Percentiles rank a stretch among this genome's conserved stretches.
phyloP scores from a whole-genome alignment of 2,797 vertebrate species.

The Lindbergichthys nudifrons region DNA sequence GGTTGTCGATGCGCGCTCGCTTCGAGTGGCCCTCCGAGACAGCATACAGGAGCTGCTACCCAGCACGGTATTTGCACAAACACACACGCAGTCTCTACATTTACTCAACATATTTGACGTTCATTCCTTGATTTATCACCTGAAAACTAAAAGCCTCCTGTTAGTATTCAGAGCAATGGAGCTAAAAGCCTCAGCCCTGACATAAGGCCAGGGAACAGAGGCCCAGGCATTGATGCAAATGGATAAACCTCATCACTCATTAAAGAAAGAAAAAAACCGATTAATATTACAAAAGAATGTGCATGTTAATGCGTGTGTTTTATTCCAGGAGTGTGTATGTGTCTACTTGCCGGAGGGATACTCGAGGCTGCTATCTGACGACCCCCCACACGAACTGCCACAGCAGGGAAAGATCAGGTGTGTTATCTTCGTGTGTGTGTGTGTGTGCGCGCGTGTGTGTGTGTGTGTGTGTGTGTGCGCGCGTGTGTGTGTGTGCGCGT shows the following conservation, averaged over 20 bases:
- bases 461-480: conserved; percentile 1
- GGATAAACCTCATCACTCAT: conserved; percentile 44
- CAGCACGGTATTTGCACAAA: conserved; percentile 85
- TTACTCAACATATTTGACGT: conserved; percentile 36
- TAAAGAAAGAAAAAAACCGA: conserved; percentile 41
- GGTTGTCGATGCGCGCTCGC: conserved; percentile 82
- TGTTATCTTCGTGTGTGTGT: conserved; percentile 38
- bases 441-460: conserved; percentile 23
- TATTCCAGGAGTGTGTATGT: conserved; percentile 87
- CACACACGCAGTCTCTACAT: conserved; percentile 19
- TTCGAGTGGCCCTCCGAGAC: conserved; percentile 88
- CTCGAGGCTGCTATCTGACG: conserved; percentile 85
- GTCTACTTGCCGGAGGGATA: conserved; percentile 88
- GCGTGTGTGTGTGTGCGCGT: background rate
- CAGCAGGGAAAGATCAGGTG: conserved; percentile 90
- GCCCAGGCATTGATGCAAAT: conserved; percentile 33
- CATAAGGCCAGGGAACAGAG: conserved; percentile 29
- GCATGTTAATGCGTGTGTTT: conserved; percentile 40
- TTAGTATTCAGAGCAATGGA: conserved; percentile 35
- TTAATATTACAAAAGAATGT: conserved; percentile 45
- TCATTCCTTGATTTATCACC: conserved; percentile 31
- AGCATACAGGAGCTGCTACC: conserved; percentile 88
- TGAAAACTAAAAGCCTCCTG: conserved; percentile 23
- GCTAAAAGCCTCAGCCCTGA: conserved; percentile 15
- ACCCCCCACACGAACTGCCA: conserved; percentile 88